phyloP scores from a whole-genome alignment of 2,888 invertebrate species.

The Ichneumoninae sp. region DNA sequence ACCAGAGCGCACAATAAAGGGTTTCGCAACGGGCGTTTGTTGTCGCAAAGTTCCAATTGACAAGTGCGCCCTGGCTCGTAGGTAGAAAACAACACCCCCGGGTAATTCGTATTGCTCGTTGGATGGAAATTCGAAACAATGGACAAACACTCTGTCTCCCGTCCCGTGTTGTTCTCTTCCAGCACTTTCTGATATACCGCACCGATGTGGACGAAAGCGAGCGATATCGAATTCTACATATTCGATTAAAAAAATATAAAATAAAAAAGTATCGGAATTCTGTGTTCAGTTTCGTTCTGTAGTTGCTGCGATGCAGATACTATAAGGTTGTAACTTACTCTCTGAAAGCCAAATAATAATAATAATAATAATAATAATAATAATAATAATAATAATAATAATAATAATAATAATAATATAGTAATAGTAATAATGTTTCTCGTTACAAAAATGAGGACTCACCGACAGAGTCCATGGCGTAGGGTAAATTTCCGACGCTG shows the following conservation, averaged over 20 bases:
- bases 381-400: no score
- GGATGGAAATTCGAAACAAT: slow-evolving; percentile 33
- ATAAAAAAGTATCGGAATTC: not conserved
- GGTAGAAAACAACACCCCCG: slow-evolving; percentile 35
- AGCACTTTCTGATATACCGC: not conserved
- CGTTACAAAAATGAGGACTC: slow-evolving; percentile 53
- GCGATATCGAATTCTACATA: not conserved
- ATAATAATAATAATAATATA: no score
- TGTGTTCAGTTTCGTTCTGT: no score
- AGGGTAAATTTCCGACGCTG: slow-evolving; percentile 81
- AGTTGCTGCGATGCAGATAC: no score
- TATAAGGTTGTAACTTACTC: no score
- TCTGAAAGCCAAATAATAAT: no score
- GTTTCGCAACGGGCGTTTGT: slow-evolving; percentile 61
- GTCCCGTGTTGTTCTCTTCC: slow-evolving; percentile 16
- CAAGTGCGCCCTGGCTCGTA: slow-evolving; percentile 42
- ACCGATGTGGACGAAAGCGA: not conserved
- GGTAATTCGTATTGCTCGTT: slow-evolving; percentile 45
- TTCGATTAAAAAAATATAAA: not conserved
- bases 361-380: no score
- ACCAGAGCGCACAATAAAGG: slow-evolving; percentile 56
- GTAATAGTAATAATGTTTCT: no score
- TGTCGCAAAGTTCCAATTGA: slow-evolving; percentile 66
- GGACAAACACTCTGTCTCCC: slow-evolving; percentile 23
- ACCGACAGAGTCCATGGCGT: slow-evolving; percentile 81